Evolutionary conservation across 2,797 vertebrate genomes (phyloP), one percentile per base, ranked within the genome.

Genomic region (Alosa sapidissima): DNA sequence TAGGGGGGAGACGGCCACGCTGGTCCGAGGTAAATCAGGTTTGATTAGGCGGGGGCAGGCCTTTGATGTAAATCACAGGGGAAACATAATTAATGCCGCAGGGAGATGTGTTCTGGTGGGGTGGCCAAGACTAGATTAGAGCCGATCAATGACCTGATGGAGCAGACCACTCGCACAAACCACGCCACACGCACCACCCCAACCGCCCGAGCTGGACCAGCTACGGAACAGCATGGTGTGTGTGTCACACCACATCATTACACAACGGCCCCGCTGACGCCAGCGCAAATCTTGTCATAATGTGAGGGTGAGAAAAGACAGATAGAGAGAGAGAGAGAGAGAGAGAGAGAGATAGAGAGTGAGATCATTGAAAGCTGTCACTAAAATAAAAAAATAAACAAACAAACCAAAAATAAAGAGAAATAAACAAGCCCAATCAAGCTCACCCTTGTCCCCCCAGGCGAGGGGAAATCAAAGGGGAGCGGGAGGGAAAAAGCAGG

Each of bases 31-130:
- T 91, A 83, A 90, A 92, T 93, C 88, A 86, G 88, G 93, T 94
- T 91, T 92, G 93, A 94, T 94, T 91, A 94, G 89, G 85, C 86
- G 86, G 88, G 82, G 89, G 90, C 82, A 89, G 83, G 72, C 81
- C 87, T 68, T 89, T 89, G 90, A 93, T 92, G 92, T 84, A 94
- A 92, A 93, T 94, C 94, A 92, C 89, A 92, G 84, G 86, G 58
- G 58, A 89, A 85, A 90, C 90, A 90, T 95, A 95, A 96, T 96
- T 95, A 96, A 95, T 94, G 94, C 93, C 92, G 91, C 88, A 90
- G 95, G 94, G 89, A 85, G 86, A 88, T 33, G 88, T 86, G 92
- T 90, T 90, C 87, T 93, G 90, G 89, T 88, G 87, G 72, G 88
- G 88, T 94, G 89, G 93, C 87, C 87, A 90, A 91, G 94, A 95